Evolutionary conservation across 2,888 invertebrate species (phyloP), one percentile per base, ranked within the genome.

Genomic region (Candidula unifasciata): DNA sequence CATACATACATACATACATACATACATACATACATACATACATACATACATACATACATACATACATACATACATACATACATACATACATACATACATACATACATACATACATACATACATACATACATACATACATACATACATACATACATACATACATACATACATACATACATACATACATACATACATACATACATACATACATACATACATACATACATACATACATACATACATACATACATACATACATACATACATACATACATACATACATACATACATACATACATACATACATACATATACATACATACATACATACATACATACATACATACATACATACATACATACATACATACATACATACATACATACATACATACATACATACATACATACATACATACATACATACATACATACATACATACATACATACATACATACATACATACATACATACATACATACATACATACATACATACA

Each of bases 21-120:
- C n/a, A 16, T 60, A 60, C 18, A 18, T 71, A 21, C 30, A 10
- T 71, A n/a, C n/a, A n/a, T 60, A n/a, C n/a, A n/a, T 60, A n/a
- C n/a, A n/a, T 16, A 24, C n/a, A 24, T 24, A 60, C 60, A 18
- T n/a, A 44, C 44, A 44, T 44, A 64, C n/a, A 64, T 64, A 64
- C n/a, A 64, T 64, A 64, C n/a, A 64, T 64, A 64, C n/a, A 64
- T 64, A 64, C n/a, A 64, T 64, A 64, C n/a, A 64, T 64, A 64
- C n/a, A 64, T 64, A 64, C n/a, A 64, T 64, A 64, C n/a, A 64
- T 64, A 64, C n/a, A 64, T 64, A 64, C n/a, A 64, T 64, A 64
- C n/a, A 64, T 64, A 64, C n/a, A 64, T 64, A 64, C n/a, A 64
- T 64, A 64, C n/a, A 64, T 64, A 64, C n/a, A 64, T 64, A 64